Evolutionary conservation across 2,888 invertebrate genomes (phyloP), one percentile per base, ranked within the genome.

Genomic region (Neoitamus cyanurus): DNA sequence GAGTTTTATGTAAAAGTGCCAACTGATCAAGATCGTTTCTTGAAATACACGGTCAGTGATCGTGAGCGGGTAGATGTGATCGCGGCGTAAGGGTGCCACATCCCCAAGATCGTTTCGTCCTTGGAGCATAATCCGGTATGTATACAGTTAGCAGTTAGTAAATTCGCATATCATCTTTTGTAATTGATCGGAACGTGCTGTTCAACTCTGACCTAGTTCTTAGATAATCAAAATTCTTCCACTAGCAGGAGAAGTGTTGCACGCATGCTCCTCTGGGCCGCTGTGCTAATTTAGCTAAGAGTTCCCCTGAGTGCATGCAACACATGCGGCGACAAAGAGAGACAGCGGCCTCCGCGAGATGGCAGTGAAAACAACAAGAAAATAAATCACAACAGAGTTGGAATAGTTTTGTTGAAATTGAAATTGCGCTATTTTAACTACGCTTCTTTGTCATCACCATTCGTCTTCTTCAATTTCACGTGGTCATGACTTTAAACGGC

Each of bases 401-500:
- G 42, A 75, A 75, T 75, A 75, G 42, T 75, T 75, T 25, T 73
- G 34, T 25, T 75, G 75, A 75, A 42, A 42, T 75, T 75, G 42
- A 75, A 36, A 75, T 42, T 75, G 37, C 82, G 82, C 82, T 82
- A 68, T 82, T 82, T 82, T 82, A 69, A 82, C 69, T 82, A 69
- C 82, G 82, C 69, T 36, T 68, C 82, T 82, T 82, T 69, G 69
- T 82, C 82, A 48, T 28, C 36, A 20, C 20, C 36, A 36, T 34
- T 4, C 25, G 25, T 75, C 75, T 34, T 37, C 82, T 82, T 69
- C 37, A 69, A 69, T 82, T 82, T 82, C 82, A 82, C 82, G 82
- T 82, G 82, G 82, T 82, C 82, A 82, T 82, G 82, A 82, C 82
- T 82, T 82, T 69, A 82, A 82, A 69, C 82, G 82, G 82, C 37